These are phyloP conservation scores for Buphagus erythrorhynchus DNA, from an alignment of 2,797 vertebrate species.

Conservation along the genomic window DNA sequence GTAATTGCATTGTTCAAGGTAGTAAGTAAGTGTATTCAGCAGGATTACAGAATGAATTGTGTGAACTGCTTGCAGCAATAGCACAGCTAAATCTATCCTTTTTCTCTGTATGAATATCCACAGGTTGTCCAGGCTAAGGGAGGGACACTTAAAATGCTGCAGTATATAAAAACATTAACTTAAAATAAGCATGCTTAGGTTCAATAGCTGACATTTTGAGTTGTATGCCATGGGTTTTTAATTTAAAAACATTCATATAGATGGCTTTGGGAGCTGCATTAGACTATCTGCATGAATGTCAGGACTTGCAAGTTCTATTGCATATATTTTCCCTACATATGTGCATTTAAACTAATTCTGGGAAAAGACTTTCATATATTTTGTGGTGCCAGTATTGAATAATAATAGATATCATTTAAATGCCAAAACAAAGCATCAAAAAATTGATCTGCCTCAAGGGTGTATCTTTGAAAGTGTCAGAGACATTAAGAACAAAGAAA, in stretches of 20 bases:
- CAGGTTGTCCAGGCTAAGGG: neutral
- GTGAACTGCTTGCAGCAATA: neutral
- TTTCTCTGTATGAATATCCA: neutral
- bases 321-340: neutral
- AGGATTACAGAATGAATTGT: neutral
- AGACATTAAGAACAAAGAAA: slow-evolving; percentile 5
- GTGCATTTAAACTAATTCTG: neutral
- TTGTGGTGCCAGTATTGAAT: neutral
- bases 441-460: neutral
- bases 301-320: neutral
- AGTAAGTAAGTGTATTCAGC: neutral
- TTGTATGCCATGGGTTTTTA: neutral
- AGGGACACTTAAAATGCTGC: neutral
- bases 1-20: neutral
- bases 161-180: neutral
- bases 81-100: neutral
- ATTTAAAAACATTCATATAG: neutral
- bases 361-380: neutral
- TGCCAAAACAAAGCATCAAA: neutral
- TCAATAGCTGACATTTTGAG: neutral
- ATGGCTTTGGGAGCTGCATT: neutral
- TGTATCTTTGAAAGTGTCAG: slow-evolving; percentile 31
- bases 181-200: neutral
- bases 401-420: neutral
- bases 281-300: neutral